Evolutionary conservation across 2,888 invertebrate species (phyloP), one percentile per base, ranked within the genome.

Genomic region (Tenthredo mesomela): DNA sequence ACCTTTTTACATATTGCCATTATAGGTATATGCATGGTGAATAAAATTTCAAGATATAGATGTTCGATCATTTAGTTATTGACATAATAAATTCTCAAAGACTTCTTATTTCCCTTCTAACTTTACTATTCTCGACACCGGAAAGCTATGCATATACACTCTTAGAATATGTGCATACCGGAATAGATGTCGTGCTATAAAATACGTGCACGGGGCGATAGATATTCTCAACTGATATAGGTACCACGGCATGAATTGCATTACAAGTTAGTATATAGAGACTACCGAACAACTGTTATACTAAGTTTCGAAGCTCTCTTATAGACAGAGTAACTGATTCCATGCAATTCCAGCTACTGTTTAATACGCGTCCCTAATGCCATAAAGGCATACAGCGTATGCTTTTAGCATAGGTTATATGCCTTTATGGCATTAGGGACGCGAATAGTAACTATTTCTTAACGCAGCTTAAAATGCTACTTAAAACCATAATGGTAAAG

Each of bases 151-250:
- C 29, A 29, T 61, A 25, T 37, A 15, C 78, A 54, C 7, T 78
- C 58, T 37, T 4, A 54, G 58, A 15, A 47, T 40, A 25, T 65
- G 21, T 67, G 75, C 43, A 67, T 82, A 70, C 65, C 50, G 33
- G 77, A 80, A 80, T 61, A 33, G 21, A 80, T 80, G 15, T 21
- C 80, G 61, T 33, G 82, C 50, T 43, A 43, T 70, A 33, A 67
- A 33, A 61, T 61, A 80, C 80, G 33, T 58, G 61, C 58, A 73
- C 33, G 33, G 78, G 65, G 33, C 77, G 61, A 84, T 86, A 85
- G 86, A 86, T 86, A 86, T 86, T 85, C 84, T 82, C 40, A 50
- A 73, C 78, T 83, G 86, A 86, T 86, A 86, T 84, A n/a, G n/a
- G n/a, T n/a, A 86, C 84, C 67, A 84, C 58, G 85, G 85, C 86